phyloP scores from a whole-genome alignment of 1,140 invertebrate species.

The Philotrypesis tridentata region DNA sequence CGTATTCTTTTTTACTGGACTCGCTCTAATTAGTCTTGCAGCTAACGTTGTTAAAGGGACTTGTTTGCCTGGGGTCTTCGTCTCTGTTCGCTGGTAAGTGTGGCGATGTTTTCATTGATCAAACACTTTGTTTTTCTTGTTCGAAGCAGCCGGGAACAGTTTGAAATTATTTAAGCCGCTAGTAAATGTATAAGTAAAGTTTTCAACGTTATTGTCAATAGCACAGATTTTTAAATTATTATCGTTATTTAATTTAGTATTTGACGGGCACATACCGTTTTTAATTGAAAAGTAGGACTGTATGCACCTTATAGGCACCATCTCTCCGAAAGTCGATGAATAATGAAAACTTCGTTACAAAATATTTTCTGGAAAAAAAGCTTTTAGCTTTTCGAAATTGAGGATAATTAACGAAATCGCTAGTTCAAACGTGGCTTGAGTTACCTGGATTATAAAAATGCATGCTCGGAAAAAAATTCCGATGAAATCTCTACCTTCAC shows the following conservation, averaged over 20 bases:
- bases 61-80: not conserved
- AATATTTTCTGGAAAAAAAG: too few relatives aligned
- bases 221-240: too few relatives aligned
- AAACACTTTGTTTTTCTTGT: not conserved
- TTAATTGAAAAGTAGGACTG: too few relatives aligned
- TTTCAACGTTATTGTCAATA: too few relatives aligned
- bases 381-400: not conserved
- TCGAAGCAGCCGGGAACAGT: not conserved
- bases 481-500: not conserved
- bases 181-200: too few relatives aligned
- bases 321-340: too few relatives aligned
- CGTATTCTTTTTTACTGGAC: conserved; percentile 27
- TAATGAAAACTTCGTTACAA: too few relatives aligned
- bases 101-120: not conserved
- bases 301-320: too few relatives aligned
- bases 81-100: not conserved
- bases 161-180: not conserved
- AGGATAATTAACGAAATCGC: not conserved
- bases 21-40: conserved; percentile 27
- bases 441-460: not conserved
- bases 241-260: too few relatives aligned
- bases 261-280: too few relatives aligned
- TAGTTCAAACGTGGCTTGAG: not conserved
- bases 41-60: not conserved
- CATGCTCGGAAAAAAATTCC: not conserved